phyloP scores from a whole-genome alignment of 2,888 invertebrate species.

The Agriopis leucophaearia region DNA sequence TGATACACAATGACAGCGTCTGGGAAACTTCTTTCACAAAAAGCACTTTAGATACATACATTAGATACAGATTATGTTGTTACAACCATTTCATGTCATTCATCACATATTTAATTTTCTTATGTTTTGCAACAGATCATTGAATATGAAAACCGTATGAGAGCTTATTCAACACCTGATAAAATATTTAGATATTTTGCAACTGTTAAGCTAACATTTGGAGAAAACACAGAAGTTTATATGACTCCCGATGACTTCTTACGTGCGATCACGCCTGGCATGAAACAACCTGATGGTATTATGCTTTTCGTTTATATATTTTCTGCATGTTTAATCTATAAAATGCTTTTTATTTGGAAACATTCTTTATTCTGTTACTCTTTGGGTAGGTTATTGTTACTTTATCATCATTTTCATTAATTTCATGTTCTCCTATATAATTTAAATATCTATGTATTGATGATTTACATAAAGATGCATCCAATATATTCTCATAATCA shows the following conservation, averaged over 20 bases:
- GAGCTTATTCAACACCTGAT: slow-evolving; percentile 98
- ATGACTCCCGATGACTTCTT: slow-evolving; percentile 99
- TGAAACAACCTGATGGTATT: slow-evolving; percentile 98
- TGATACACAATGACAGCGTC: no score
- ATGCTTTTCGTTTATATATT: slow-evolving; percentile 35
- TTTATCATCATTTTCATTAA: no score
- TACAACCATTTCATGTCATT: background rate
- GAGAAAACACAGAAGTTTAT: slow-evolving; percentile 91
- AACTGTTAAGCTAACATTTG: slow-evolving; percentile 92
- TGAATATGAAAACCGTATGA: slow-evolving; percentile 98
- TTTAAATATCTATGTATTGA: no score
- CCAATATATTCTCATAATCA: no score
- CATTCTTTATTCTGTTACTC: no score
- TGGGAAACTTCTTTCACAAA: no score
- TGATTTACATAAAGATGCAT: no score
- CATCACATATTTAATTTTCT: slow-evolving; percentile 38
- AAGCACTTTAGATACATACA: no score
- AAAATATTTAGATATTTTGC: slow-evolving; percentile 99
- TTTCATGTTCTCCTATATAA: no score
- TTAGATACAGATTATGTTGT: no score
- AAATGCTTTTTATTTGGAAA: background rate
- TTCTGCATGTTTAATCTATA: slow-evolving; percentile 8
- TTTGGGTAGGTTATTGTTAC: no score
- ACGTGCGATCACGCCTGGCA: slow-evolving; percentile 97
- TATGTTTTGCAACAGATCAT: slow-evolving; percentile 91